A percentile compares a stretch with the other conserved stretches of the same genome.
Conservation (phyloP, 2,888 invertebrate genomes). For the Mesorhabditis sp. region DNA sequence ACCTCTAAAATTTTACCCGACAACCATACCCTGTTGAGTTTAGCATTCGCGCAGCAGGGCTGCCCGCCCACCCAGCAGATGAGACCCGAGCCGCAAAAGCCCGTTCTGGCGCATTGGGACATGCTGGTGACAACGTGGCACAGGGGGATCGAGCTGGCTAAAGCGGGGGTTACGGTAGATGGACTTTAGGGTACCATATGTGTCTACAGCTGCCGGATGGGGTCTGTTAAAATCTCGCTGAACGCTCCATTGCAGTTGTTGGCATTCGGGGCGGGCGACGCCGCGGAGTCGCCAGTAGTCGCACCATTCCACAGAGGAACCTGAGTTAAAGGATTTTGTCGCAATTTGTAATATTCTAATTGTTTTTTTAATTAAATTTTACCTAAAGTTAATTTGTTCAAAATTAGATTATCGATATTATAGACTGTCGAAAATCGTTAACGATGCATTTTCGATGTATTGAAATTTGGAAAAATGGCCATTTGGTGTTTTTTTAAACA, state of each 20-base stretch:
- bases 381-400: too few relatives aligned
- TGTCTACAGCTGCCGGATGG: background rate
- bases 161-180: background rate
- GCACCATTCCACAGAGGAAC: background rate
- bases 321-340: background rate
- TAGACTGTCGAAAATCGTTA: too few relatives aligned
- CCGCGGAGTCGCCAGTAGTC: background rate
- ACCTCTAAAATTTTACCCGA: background rate
- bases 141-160: conserved; percentile 1
- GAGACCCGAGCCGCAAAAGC: conserved; percentile 1
- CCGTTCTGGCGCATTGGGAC: conserved; percentile 5
- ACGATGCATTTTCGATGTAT: too few relatives aligned
- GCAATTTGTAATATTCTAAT: too few relatives aligned
- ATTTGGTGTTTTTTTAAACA: too few relatives aligned
- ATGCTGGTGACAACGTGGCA: background rate
- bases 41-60: background rate
- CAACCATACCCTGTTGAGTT: background rate
- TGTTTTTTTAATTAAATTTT: too few relatives aligned
- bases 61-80: conserved; percentile 3
- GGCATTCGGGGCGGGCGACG: background rate
- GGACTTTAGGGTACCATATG: too few relatives aligned
- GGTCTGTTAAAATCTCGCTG: background rate
- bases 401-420: too few relatives aligned
- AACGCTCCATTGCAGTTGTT: background rate
- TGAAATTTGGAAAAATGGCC: too few relatives aligned